These are phyloP conservation scores for Neoitamus cyanurus DNA, from an alignment of 2,888 invertebrate species.

Conservation along the genomic window DNA sequence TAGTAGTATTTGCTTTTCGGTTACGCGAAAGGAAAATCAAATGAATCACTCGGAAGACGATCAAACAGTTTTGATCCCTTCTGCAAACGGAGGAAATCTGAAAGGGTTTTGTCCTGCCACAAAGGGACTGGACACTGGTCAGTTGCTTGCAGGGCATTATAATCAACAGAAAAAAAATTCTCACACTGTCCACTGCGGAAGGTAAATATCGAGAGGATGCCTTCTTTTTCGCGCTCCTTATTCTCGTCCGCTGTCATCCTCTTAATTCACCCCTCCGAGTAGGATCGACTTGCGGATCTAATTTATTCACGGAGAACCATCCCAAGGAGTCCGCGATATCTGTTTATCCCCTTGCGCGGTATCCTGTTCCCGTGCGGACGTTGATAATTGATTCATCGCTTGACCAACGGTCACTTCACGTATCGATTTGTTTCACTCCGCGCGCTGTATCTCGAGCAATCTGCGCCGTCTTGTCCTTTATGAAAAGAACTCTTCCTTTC, in stretches of 20 bases:
- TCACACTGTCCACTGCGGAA: slow-evolving; percentile 46
- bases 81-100: slow-evolving; percentile 24
- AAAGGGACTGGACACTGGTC: slow-evolving; percentile 30
- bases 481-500: slow-evolving; percentile 44
- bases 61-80: slow-evolving; percentile 34
- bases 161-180: slow-evolving; percentile 42
- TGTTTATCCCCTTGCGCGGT: slow-evolving; percentile 13
- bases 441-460: slow-evolving; percentile 8
- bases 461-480: not conserved
- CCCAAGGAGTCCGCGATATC: slow-evolving; percentile 11
- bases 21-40: slow-evolving; percentile 41
- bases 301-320: slow-evolving; percentile 37
- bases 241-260: not conserved
- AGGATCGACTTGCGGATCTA: slow-evolving; percentile 9
- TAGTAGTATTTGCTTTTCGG: slow-evolving; percentile 50
- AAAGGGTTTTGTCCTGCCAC: slow-evolving; percentile 11
- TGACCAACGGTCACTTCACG: slow-evolving; percentile 56
- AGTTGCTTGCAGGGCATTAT: not conserved
- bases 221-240: slow-evolving; percentile 17
- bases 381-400: slow-evolving; percentile 57
- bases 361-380: slow-evolving; percentile 9
- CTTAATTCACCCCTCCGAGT: slow-evolving; percentile 19
- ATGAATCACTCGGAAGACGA: slow-evolving; percentile 24
- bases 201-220: slow-evolving; percentile 51
- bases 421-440: slow-evolving; percentile 35